Evolutionary conservation across 2,888 invertebrate genomes (phyloP).

Genomic region (Baronia brevicornis): DNA sequence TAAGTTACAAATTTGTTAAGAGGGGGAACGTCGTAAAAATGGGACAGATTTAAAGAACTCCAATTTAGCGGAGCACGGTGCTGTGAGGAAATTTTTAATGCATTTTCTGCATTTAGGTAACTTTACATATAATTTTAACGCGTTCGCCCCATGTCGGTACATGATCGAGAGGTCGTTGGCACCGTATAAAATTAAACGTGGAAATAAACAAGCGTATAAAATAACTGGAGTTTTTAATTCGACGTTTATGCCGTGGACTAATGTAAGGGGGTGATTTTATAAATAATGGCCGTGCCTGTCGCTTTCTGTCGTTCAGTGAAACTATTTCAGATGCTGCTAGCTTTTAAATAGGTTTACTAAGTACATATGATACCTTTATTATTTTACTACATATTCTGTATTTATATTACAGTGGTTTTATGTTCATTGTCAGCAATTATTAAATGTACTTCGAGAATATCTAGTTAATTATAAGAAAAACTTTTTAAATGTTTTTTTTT

Average conservation of each 20-base stretch:
- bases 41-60: slow-evolving; percentile 21
- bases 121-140: slow-evolving; percentile 35
- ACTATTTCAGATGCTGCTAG: no score
- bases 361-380: no score
- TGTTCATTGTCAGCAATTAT: no score
- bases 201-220: slow-evolving; percentile 67
- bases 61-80: slow-evolving; percentile 15
- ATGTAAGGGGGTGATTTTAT: slow-evolving; percentile 38
- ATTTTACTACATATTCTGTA: neutral
- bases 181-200: slow-evolving; percentile 68
- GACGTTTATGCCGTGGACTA: slow-evolving; percentile 30
- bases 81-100: slow-evolving; percentile 26
- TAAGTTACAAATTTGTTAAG: slow-evolving; percentile 19
- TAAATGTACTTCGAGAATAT: no score
- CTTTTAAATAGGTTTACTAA: no score
- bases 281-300: slow-evolving; percentile 26
- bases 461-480: no score
- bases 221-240: slow-evolving; percentile 57
- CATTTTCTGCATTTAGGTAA: slow-evolving; percentile 28
- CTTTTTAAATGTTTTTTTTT: no score
- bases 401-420: neutral
- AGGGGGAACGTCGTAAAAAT: slow-evolving; percentile 16
- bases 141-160: slow-evolving; percentile 18
- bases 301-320: slow-evolving; percentile 6
- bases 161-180: slow-evolving; percentile 51